Evolutionary conservation across 2,888 invertebrate species (phyloP), one percentile per base, ranked within the genome.

Genomic region (Hemicrepidius hirtus): DNA sequence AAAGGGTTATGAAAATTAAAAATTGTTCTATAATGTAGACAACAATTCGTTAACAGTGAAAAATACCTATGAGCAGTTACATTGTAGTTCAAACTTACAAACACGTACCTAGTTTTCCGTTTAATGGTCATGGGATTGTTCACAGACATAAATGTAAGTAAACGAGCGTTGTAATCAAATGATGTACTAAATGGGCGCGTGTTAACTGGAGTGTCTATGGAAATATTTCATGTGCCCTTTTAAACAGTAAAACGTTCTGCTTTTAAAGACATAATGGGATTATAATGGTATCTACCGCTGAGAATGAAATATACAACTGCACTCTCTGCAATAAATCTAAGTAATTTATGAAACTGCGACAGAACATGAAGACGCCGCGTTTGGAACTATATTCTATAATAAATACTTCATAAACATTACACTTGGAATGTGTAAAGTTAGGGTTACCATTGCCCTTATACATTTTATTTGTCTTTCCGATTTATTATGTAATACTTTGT

Each of bases 271-370:
- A 50, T 50, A 64, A 50, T 50, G 18, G 37, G 50, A 50, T 16
- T 35, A 50, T 50, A 64, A 64, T 64, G 20, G 50, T 21, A 49
- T 32, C 50, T 32, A 50, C 60, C 60, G 60, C 60, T 41, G 60
- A 18, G 60, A 60, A 63, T 21, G 46, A 46, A 28, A 63, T 63
- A 63, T 63, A 49, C 49, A 46, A 49, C 35, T 46, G 12, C 46
- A 63, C 28, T 46, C 10, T 63, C 37, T 16, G 46, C n/a, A 28
- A 63, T 49, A 63, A 49, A 63, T 63, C 63, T 28, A 28, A 18
- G 44, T 63, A 46, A 49, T 63, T 62, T 44, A 46, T 49, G 63
- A 46, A 60, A 37, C 60, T 60, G 60, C 60, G 60, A 60, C 60
- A 60, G 37, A 60, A 60, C 40, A 60, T n/a, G 60, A n/a, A 40